Evolutionary conservation across 1,140 invertebrate genomes (phyloP).

Genomic region (Heliconius congener): DNA sequence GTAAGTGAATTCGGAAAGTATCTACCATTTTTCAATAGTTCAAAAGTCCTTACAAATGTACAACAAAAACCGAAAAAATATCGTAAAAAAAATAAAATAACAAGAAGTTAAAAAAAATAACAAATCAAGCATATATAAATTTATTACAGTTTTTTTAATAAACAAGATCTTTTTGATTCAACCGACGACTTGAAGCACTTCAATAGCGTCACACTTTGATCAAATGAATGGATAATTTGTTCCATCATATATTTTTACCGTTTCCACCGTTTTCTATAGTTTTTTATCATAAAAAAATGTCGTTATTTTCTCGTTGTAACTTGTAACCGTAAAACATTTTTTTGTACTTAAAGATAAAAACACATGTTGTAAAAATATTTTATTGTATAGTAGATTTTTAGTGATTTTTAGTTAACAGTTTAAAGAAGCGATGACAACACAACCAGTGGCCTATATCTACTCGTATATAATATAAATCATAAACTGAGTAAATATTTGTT

Average conservation of each 20-base stretch:
- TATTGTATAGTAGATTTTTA: no score
- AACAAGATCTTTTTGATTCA: slow-evolving; percentile 26
- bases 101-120: background rate
- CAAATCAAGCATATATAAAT: background rate
- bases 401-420: no score
- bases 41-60: no score
- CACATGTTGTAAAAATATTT: background rate
- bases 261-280: slow-evolving; percentile 33
- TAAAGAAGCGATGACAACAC: no score
- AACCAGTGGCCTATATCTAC: no score
- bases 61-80: background rate
- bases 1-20: no score
- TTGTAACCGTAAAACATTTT: slow-evolving; percentile 2
- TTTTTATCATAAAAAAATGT: slow-evolving; percentile 11
- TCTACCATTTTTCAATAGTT: no score
- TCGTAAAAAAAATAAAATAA: background rate
- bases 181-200: slow-evolving; percentile 34
- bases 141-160: slow-evolving; percentile 24
- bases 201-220: slow-evolving; percentile 47
- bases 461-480: no score
- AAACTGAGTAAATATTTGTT: no score
- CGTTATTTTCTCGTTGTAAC: slow-evolving; percentile 23
- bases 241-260: slow-evolving; percentile 31
- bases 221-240: slow-evolving; percentile 41
- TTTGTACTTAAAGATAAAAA: background rate